Base-by-base conservation (phyloP, 2,113 vertebrate genomes). In the Bubo blakistoni region DNA sequence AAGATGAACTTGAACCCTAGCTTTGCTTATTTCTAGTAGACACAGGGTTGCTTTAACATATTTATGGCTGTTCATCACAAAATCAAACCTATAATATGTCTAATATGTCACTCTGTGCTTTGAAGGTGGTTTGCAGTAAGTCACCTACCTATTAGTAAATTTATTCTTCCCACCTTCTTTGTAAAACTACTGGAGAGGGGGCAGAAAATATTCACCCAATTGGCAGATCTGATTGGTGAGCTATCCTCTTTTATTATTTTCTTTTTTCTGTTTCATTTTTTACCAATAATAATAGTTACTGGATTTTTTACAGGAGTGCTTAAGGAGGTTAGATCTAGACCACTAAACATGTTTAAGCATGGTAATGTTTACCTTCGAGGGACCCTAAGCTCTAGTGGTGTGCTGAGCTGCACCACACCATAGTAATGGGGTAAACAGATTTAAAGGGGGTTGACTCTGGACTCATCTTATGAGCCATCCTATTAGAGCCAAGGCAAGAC, bases 31-130 rank as follows among this genome's bases (percentile, higher is more conserved):
- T 66, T 66, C 44, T 32, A 44, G 25, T 22, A 66, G 21, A 58
- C 19, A 47, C 6, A 29, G 54, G 20, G 30, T 47, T 62, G 10
- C 29, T 54, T 83, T 46, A 54, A 76, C 30, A 30, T 40, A 47
- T 5, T 15, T 47, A 40, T 6, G 13, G 6, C 7, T 34, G 18
- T 59, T 46, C 1, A 0, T 57, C 42, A 30, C 12, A 2, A 72
- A 57, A 32, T 76, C 32, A 47, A 16, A 69, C 12, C 27, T 46
- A n/a, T n/a, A n/a, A n/a, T n/a, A 19, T 24, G 13, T 44, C 46
- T 58, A 44, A 47, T 59, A 42, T n/a, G 30, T 57, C 51, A 57
- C 30, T 30, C 10, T 57, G 32, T 44, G 34, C 25, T 70, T 84
- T 40, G 24, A 73, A 59, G 10, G 13, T 30, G 11, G 40, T 25